Evolutionary conservation across 2,888 invertebrate species (phyloP), one percentile per base, ranked within the genome.

Genomic region (Leucoptera coffeella): DNA sequence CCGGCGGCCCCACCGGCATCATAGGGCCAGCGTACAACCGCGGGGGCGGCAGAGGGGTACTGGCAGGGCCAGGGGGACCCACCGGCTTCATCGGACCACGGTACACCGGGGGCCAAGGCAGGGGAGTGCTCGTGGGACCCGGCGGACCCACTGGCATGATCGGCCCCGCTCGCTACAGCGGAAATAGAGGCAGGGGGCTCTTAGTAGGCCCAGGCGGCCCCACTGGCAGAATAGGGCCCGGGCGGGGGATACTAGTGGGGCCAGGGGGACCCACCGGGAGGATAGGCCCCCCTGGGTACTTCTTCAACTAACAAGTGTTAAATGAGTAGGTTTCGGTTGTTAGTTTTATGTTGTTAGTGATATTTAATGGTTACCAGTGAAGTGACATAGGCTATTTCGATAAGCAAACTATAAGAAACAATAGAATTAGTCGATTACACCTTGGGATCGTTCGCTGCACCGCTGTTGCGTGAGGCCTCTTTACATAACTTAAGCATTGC

Each of bases 181-280:
- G 33, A 10, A 24, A 33, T 15, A 26, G 30, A 27, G 27, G 40
- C 25, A 26, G 32, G 6, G 6, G n/a, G 7, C 22, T 71, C 12
- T 34, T 71, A 19, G 58, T 57, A 2, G 60, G 57, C 7, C 54
- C 60, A 0, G 59, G 55, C 12, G 40, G 40, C 8, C 40, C 42
- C 2, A 34, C 34, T 2, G 37, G 33, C n/a, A 24, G 33, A 15
- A 26, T 32, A 27, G 27, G 40, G 25, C 27, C 33, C 17, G 6
- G n/a, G 7, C 22, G 23, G 4, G 23, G 23, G 7, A n/a, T n/a
- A 11, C 4, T 17, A 17, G 17, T 17, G 6, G 22, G 60, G 14
- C 59, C 58, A 3, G 52, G 50, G 2, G 74, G 75, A 12, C 72
- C 74, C 3, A 67, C 69, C 1, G 72, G 71, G 13, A 41, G 54